These are phyloP conservation scores for Deroplatys truncata DNA, from an alignment of 2,888 invertebrate species.

Conservation along the genomic window DNA sequence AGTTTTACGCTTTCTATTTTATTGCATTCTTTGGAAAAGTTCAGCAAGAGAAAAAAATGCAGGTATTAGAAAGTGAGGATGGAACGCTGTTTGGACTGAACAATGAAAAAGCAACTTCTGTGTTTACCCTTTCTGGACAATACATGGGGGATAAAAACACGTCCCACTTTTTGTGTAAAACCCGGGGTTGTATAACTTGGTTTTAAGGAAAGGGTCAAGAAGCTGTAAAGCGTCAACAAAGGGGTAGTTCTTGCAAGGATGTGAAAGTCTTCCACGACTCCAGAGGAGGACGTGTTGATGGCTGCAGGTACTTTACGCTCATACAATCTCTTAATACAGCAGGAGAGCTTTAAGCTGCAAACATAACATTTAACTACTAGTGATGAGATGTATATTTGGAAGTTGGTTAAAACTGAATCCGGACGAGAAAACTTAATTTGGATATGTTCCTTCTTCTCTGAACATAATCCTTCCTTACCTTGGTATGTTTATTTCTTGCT, in stretches of 20 bases:
- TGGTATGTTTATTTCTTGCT: no score
- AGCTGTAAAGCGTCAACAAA: not conserved
- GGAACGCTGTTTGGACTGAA: not conserved
- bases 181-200: not conserved
- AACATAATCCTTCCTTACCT: no score
- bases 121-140: not conserved
- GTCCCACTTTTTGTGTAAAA: not conserved
- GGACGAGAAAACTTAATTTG: no score
- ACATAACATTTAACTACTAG: no score
- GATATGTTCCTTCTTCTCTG: no score
- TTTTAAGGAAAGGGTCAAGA: not conserved
- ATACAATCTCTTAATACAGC: no score
- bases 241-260: not conserved
- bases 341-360: no score
- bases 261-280: not conserved
- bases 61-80: not conserved
- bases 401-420: no score
- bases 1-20: not conserved
- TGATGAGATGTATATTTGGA: no score
- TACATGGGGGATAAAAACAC: not conserved
- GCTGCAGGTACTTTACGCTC: no score
- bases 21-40: not conserved
- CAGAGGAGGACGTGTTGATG: not conserved
- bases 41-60: not conserved
- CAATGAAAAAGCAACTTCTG: not conserved